These are phyloP conservation scores for Diglossa brunneiventris DNA, from an alignment of 2,113 vertebrate genomes.

Conservation along the genomic window DNA sequence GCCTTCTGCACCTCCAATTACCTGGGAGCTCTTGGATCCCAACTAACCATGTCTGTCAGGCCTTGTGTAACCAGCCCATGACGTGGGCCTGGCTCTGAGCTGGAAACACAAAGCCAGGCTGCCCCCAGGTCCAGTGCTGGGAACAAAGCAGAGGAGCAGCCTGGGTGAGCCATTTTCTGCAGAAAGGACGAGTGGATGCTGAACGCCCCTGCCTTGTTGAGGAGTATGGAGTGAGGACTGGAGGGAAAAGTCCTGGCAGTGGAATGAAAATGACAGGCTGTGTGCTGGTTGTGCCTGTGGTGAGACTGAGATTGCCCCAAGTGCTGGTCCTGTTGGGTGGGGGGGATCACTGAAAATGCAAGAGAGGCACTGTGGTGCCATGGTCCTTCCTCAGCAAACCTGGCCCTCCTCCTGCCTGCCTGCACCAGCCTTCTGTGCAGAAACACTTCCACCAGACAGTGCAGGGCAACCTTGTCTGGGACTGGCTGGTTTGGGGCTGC, in stretches of 20 bases:
- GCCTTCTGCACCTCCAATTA: not conserved
- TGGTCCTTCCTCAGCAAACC: not conserved
- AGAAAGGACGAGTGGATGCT: not conserved
- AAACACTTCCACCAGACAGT: not conserved
- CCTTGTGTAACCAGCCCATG: not conserved
- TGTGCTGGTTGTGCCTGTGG: not conserved
- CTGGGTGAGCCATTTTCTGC: not conserved
- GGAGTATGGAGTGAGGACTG: not conserved
- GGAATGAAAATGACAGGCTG: not conserved
- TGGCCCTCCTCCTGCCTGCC: not conserved
- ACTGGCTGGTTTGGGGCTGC: not conserved
- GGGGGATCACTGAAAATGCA: not conserved
- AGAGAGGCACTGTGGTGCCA: not conserved
- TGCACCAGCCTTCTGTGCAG: not conserved
- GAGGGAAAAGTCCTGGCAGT: not conserved
- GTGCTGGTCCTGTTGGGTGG: not conserved
- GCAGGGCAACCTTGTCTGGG: not conserved
- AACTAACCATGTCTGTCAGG: not conserved
- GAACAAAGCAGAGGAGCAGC: not conserved
- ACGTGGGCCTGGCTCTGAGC: not conserved
- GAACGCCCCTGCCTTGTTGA: not conserved
- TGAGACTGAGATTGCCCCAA: not conserved
- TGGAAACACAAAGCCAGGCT: conserved; percentile 1
- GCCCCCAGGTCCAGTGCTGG: not conserved
- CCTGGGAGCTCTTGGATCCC: not conserved